phyloP scores from a whole-genome alignment of 2,113 vertebrate species.

The Perca fluviatilis region DNA sequence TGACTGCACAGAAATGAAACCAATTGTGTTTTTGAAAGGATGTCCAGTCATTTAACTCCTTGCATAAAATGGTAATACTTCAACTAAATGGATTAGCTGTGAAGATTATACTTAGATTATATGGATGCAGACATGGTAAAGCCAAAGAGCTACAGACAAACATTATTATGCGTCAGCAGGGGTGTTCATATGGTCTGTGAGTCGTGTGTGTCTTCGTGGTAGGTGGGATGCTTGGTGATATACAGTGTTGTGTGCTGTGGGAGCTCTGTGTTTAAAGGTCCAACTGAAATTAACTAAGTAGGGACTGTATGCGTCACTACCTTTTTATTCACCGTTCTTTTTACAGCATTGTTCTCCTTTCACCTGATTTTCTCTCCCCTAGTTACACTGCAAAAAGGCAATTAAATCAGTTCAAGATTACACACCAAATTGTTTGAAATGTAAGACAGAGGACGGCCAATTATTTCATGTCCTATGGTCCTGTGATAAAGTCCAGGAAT shows the following conservation, averaged over 20 bases:
- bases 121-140: conserved; percentile 16
- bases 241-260: conserved; percentile 5
- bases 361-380: conserved; percentile 1
- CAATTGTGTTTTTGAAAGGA: not conserved
- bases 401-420: not conserved
- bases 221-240: not conserved
- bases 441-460: no score
- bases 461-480: no score
- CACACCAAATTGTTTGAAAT: no score
- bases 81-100: not conserved
- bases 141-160: conserved; percentile 5
- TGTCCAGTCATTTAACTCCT: not conserved
- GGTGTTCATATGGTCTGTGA: not conserved
- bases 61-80: not conserved
- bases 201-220: not conserved
- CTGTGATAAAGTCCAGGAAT: no score
- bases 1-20: not conserved
- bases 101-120: conserved; percentile 2
- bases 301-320: conserved; percentile 30
- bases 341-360: conserved; percentile 24
- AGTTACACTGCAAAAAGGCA: not conserved
- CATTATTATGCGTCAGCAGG: not conserved
- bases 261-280: conserved; percentile 41
- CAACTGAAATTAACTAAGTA: conserved; percentile 26
- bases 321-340: conserved; percentile 18